phyloP scores from a whole-genome alignment of 2,888 invertebrate genomes.

The Drosophila falleni region DNA sequence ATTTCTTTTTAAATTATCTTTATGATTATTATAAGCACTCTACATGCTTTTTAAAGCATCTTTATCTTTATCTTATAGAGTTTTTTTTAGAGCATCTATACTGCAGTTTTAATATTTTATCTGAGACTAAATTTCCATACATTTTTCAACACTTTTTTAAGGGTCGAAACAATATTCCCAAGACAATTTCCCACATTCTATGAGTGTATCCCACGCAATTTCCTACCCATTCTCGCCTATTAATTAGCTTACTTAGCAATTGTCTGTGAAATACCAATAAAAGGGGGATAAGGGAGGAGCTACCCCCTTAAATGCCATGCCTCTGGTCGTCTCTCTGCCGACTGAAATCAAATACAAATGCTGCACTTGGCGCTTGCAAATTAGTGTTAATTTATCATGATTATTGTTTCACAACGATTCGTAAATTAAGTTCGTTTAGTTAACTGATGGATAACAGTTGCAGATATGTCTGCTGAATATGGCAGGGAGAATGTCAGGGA shows the following conservation, averaged over 20 bases:
- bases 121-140: neutral
- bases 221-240: neutral
- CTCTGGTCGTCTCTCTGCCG: slow-evolving; percentile 27
- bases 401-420: slow-evolving; percentile 71
- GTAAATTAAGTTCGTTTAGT: slow-evolving; percentile 68
- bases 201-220: slow-evolving; percentile 4
- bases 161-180: slow-evolving; percentile 1
- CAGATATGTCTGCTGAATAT: neutral
- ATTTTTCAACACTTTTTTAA: neutral
- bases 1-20: too few relatives aligned
- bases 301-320: slow-evolving; percentile 16
- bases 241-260: slow-evolving; percentile 42
- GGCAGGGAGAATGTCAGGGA: slow-evolving; percentile 1
- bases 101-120: neutral
- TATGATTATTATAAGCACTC: too few relatives aligned
- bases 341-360: slow-evolving; percentile 34
- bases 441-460: slow-evolving; percentile 24
- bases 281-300: neutral
- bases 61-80: neutral
- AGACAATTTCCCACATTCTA: neutral
- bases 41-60: too few relatives aligned
- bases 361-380: slow-evolving; percentile 68
- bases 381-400: slow-evolving; percentile 78
- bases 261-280: slow-evolving; percentile 23
- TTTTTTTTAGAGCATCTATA: neutral